Evolutionary conservation across 2,888 invertebrate species (phyloP).

Genomic region (Sinopyrophorus schimmeli): DNA sequence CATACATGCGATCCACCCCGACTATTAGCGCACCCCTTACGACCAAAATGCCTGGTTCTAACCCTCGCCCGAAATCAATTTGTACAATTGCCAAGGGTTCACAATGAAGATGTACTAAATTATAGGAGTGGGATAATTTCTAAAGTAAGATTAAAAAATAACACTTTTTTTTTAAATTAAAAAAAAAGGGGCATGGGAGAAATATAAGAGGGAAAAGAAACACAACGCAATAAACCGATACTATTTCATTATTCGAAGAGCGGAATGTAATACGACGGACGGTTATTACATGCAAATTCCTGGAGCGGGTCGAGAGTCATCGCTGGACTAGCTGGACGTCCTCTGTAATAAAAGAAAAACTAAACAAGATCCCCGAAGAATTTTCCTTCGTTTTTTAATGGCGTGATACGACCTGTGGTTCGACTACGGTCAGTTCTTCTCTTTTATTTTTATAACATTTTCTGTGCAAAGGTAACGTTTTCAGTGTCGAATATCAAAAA

Average conservation of each 20-base stretch:
- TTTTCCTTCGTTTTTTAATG: slow-evolving; percentile 43
- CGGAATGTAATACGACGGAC: slow-evolving; percentile 42
- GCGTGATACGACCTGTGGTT: slow-evolving; percentile 39
- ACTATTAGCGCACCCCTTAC: slow-evolving; percentile 38
- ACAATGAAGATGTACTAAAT: slow-evolving; percentile 32
- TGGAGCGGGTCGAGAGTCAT: slow-evolving; percentile 41
- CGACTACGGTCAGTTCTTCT: slow-evolving; percentile 29
- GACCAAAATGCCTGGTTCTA: slow-evolving; percentile 38
- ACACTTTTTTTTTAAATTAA: too few relatives aligned
- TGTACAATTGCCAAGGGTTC: slow-evolving; percentile 50
- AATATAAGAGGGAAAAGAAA: too few relatives aligned
- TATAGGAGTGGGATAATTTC: too few relatives aligned
- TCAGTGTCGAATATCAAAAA: too few relatives aligned
- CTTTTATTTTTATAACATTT: too few relatives aligned
- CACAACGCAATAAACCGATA: too few relatives aligned
- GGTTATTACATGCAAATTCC: slow-evolving; percentile 54
- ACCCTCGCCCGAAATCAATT: slow-evolving; percentile 48
- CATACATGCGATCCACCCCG: slow-evolving; percentile 36
- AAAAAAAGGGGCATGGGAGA: background rate
- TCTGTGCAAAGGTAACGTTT: too few relatives aligned
- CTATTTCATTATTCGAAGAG: slow-evolving; percentile 47
- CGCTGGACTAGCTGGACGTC: slow-evolving; percentile 37
- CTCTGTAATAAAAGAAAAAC: slow-evolving; percentile 44
- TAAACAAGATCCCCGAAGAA: slow-evolving; percentile 43
- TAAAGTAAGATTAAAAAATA: background rate